Base-by-base conservation (phyloP, 2,888 invertebrate species). In the Rapana venosa region DNA sequence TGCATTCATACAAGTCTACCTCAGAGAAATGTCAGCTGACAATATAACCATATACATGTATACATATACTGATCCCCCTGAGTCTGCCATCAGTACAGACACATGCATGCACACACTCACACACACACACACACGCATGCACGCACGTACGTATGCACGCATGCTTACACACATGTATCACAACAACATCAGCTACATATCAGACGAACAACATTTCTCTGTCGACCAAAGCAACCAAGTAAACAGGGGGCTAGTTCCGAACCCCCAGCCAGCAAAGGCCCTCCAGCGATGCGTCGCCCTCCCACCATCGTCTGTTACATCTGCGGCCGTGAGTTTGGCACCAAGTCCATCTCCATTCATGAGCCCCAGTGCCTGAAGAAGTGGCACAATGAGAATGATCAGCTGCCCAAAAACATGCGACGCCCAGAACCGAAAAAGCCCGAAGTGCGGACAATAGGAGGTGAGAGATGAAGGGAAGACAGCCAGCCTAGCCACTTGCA, bases 331-430 rank as follows among this genome's bases (percentile, higher is more conserved):
- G 97, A 97, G 94, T 97, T 97, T 94, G 97, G 97, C 61, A 96
- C 97, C 1, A 97, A 97, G 93, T 97, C 97, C 86, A 97, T 97
- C 70, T 96, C 96, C 88, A 97, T 97, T 91, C 97, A 97, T 95
- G 97, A 97, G 94, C 97, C 97, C 4, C 97, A 97, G 94, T 98
- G 97, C 94, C 94, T 97, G 90, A 97, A 97, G 93, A 97, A 97
- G 93, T 97, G 97, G 97, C 96, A 97, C 74, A 94, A 96, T 2
- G 97, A 97, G 93, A 97, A 97, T 94, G 96, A 97, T 79, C 96
- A 97, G 91, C 95, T 97, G 88, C 97, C 97, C 0, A 95, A 96
- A 15, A 95, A 95, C 87, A 96, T 97, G 93, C 96, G 97, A 84
- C 95, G 97, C 89, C 96, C 96, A 0, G 96, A 97, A 86, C 97